A percentile compares a stretch with the other conserved stretches of the same genome.
phyloP scores from a whole-genome alignment of 2,888 invertebrate species.

The Pollenia griseotomentosa region DNA sequence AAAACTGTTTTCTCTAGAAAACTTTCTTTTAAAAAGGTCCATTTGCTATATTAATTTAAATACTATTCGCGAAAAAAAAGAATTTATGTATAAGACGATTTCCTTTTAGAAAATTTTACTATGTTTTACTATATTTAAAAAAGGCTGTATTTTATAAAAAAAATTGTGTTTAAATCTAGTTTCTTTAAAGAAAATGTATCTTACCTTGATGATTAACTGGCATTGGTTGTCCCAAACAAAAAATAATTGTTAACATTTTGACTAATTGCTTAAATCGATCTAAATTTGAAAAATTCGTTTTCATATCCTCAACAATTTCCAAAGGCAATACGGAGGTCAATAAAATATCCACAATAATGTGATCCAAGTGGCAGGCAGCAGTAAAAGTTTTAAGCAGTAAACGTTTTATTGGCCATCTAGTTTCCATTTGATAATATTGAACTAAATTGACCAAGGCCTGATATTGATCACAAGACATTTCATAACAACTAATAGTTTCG shows the following conservation, averaged over 20 bases:
- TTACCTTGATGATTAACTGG: slow-evolving; percentile 95
- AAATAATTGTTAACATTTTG: slow-evolving; percentile 93
- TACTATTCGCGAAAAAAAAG: too few species aligned
- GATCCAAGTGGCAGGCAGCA: slow-evolving; percentile 93
- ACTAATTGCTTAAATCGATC: slow-evolving; percentile 93
- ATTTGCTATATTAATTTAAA: too few species aligned
- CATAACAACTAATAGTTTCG: slow-evolving; percentile 93
- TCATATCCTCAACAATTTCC: slow-evolving; percentile 93
- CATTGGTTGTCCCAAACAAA: slow-evolving; percentile 95
- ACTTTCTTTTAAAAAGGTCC: too few species aligned
- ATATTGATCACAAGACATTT: slow-evolving; percentile 93
- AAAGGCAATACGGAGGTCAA: slow-evolving; percentile 95
- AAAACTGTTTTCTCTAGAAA: too few species aligned
- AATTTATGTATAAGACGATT: too few species aligned
- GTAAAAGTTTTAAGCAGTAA: slow-evolving; percentile 93
- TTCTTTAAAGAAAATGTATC: neutral
- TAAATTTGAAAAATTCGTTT: slow-evolving; percentile 90
- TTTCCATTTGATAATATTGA: slow-evolving; percentile 98
- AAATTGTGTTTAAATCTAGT: neutral
- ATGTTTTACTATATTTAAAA: too few species aligned
- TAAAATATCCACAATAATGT: slow-evolving; percentile 91
- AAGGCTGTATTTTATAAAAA: neutral
- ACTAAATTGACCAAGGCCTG: slow-evolving; percentile 93
- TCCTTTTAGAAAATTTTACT: too few species aligned
- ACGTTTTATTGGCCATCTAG: slow-evolving; percentile 93